These are phyloP conservation scores for Drosophila pseudotakahashii DNA, from an alignment of 2,888 invertebrate species.

Conservation along the genomic window DNA sequence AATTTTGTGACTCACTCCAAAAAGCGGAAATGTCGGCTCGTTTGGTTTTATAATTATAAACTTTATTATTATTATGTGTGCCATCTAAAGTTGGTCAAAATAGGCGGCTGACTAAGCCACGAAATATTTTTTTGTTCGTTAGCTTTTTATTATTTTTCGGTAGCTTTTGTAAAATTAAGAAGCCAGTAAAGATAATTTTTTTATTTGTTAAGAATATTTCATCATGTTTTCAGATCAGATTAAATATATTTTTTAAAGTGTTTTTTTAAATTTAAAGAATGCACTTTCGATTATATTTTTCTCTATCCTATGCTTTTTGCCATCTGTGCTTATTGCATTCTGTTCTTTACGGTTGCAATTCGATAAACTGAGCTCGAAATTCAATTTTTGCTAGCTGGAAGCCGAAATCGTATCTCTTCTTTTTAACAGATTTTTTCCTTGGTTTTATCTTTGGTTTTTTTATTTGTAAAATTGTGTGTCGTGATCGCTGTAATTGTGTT, in stretches of 20 bases:
- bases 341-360: slow-evolving; percentile 30
- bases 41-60: slow-evolving; percentile 44
- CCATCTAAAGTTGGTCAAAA: slow-evolving; percentile 34
- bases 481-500: slow-evolving; percentile 76
- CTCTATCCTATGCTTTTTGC: slow-evolving; percentile 5
- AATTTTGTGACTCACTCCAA: slow-evolving; percentile 33
- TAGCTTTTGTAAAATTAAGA: slow-evolving; percentile 7
- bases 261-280: too few relatives aligned
- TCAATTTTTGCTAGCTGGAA: slow-evolving; percentile 27
- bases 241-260: too few relatives aligned
- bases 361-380: slow-evolving; percentile 34
- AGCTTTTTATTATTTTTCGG: slow-evolving; percentile 5
- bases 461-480: slow-evolving; percentile 20
- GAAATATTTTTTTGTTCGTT: slow-evolving; percentile 7
- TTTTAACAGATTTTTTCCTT: slow-evolving; percentile 14
- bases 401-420: slow-evolving; percentile 20
- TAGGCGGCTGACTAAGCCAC: slow-evolving; percentile 41
- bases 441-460: slow-evolving; percentile 7
- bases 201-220: too few relatives aligned
- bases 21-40: slow-evolving; percentile 35
- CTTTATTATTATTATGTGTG: slow-evolving; percentile 50
- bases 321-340: slow-evolving; percentile 36
- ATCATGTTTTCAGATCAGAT: too few relatives aligned
- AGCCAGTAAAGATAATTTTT: neutral
- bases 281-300: slow-evolving; percentile 2